These are phyloP conservation scores for Drosophila micromelanica DNA, from an alignment of 1,140 invertebrate genomes.

Conservation along the genomic window DNA sequence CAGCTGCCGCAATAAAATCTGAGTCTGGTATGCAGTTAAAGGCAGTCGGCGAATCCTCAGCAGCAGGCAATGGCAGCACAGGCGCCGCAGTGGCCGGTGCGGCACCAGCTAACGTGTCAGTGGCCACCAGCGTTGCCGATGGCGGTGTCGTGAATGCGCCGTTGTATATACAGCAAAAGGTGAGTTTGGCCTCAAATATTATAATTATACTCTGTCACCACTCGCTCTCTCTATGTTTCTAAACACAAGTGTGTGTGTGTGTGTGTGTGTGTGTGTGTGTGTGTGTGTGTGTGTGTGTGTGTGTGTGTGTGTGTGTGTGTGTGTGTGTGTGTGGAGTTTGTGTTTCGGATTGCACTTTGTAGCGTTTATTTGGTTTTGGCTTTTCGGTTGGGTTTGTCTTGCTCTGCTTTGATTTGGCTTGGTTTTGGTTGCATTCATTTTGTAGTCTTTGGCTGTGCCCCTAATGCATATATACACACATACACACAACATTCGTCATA, in stretches of 20 bases:
- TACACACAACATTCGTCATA: conserved; percentile 21
- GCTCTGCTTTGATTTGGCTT: conserved; percentile 36
- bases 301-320: conserved; percentile 25
- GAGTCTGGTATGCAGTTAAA: conserved; percentile 86
- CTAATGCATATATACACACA: conserved; percentile 32
- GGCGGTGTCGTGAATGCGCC: conserved; percentile 82
- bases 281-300: conserved; percentile 27
- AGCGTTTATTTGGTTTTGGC: conserved; percentile 62
- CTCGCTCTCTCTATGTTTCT: conserved; percentile 14
- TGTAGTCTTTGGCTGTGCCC: conserved; percentile 27
- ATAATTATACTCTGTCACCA: not conserved
- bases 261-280: conserved; percentile 18
- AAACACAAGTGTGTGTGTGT: conserved; percentile 26
- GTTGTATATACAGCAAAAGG: conserved; percentile 83
- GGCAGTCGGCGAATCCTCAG: conserved; percentile 76
- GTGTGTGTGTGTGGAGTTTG: conserved; percentile 20
- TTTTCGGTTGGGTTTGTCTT: conserved; percentile 60
- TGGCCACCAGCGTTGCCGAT: conserved; percentile 84
- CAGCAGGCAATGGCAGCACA: conserved; percentile 49
- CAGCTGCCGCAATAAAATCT: conserved; percentile 86
- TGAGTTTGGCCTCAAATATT: conserved; percentile 50
- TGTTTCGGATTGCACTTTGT: conserved; percentile 67
- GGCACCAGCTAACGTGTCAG: conserved; percentile 73
- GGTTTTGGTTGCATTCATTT: conserved; percentile 22
- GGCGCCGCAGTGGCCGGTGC: conserved; percentile 16